Percentiles rank a stretch among this genome's conserved stretches.
Evolutionary conservation across 2,888 invertebrate genomes (phyloP).

Genomic region (Drosophila robusta): DNA sequence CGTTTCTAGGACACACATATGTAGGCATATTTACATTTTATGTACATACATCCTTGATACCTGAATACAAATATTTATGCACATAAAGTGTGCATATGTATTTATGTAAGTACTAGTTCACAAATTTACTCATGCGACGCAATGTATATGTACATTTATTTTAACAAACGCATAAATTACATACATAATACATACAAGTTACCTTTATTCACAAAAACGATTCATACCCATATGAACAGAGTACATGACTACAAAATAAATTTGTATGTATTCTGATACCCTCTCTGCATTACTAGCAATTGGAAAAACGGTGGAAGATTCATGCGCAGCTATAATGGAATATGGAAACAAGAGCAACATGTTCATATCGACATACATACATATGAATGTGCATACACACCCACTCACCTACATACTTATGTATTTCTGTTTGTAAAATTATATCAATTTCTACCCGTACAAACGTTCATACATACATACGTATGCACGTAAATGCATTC

Average conservation of each 20-base stretch:
- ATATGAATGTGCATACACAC: neutral
- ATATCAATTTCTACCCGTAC: neutral
- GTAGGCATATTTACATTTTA: neutral
- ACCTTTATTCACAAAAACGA: slow-evolving; percentile 1
- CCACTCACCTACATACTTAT: slow-evolving; percentile 1
- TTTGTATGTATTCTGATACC: slow-evolving; percentile 15
- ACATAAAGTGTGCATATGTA: neutral
- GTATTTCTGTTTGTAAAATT: neutral
- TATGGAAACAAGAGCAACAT: slow-evolving; percentile 41
- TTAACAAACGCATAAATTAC: too few relatives aligned
- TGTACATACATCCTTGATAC: neutral
- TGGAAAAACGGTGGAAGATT: slow-evolving; percentile 56
- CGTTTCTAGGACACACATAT: neutral
- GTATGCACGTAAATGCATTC: neutral
- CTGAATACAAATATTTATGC: neutral
- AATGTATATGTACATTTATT: neutral
- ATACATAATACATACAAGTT: neutral
- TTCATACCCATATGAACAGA: neutral
- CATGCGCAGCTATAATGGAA: slow-evolving; percentile 62
- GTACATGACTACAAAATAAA: slow-evolving; percentile 11
- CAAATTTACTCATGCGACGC: neutral
- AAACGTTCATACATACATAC: slow-evolving; percentile 1
- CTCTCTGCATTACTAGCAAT: slow-evolving; percentile 34
- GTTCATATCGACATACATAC: slow-evolving; percentile 4
- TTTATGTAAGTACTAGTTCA: neutral